Percentiles rank a stretch among this genome's conserved stretches.
Conservation (phyloP, 2,113 vertebrate genomes). For the Brachyhypopomus gauderio region DNA sequence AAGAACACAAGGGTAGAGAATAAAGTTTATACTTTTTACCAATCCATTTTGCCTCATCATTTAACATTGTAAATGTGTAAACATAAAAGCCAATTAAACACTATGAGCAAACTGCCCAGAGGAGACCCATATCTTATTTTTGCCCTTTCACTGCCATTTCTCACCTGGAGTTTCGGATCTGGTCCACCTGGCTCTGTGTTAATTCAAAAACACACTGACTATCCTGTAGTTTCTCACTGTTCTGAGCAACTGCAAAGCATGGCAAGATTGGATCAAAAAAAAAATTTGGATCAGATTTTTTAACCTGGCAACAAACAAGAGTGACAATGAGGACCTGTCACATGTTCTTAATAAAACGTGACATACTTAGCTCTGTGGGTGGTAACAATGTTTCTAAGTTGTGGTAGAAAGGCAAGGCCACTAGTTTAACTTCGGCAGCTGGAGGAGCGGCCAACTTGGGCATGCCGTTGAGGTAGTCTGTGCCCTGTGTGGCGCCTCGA, state of each 20-base stretch:
- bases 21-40: background rate
- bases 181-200: slow-evolving; percentile 89
- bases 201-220: slow-evolving; percentile 94
- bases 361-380: slow-evolving; percentile 92
- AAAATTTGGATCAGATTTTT: background rate
- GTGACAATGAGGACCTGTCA: background rate
- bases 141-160: slow-evolving; percentile 1
- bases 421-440: slow-evolving; percentile 85
- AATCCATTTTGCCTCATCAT: background rate
- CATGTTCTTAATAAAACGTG: background rate
- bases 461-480: slow-evolving; percentile 96
- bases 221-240: slow-evolving; percentile 94
- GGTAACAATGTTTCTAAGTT: slow-evolving; percentile 91
- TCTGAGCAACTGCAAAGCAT: slow-evolving; percentile 85
- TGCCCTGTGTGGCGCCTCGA: slow-evolving; percentile 77
- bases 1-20: slow-evolving; percentile 31
- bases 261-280: slow-evolving; percentile 3
- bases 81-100: slow-evolving; percentile 11
- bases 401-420: slow-evolving; percentile 94
- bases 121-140: background rate
- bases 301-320: background rate
- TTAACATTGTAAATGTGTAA: background rate
- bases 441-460: slow-evolving; percentile 76
- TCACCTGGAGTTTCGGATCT: slow-evolving; percentile 94
- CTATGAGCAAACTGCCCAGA: background rate